These are phyloP conservation scores for Apocheima hispidaria DNA, from an alignment of 2,888 invertebrate species.

Conservation along the genomic window DNA sequence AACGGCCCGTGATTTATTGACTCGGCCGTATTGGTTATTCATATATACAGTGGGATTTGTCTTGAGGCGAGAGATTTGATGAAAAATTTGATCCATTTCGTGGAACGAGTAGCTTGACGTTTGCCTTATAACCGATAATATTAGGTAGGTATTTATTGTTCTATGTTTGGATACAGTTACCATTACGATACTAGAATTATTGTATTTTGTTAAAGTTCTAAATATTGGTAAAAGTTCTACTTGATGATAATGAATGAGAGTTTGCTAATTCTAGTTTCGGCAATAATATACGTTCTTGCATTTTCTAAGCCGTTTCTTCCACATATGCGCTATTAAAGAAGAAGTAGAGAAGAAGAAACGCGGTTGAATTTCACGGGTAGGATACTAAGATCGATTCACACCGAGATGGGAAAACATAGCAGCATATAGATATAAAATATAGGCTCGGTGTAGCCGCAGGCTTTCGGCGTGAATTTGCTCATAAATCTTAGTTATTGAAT, in stretches of 20 bases:
- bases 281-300: too few species aligned
- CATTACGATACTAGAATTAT: too few species aligned
- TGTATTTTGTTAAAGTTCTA: neutral
- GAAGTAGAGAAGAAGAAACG: too few species aligned
- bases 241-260: neutral
- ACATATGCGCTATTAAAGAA: neutral
- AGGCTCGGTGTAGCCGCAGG: too few species aligned
- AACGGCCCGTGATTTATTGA: conserved; percentile 40
- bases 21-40: conserved; percentile 29
- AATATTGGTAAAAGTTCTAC: neutral
- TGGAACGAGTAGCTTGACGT: neutral
- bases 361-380: too few species aligned
- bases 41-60: conserved; percentile 29
- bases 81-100: conserved; percentile 10
- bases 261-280: neutral
- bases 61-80: conserved; percentile 6
- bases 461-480: too few species aligned
- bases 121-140: neutral
- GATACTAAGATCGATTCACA: too few species aligned
- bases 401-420: too few species aligned
- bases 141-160: too few species aligned
- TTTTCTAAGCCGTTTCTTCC: neutral
- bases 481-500: too few species aligned
- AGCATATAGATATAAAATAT: too few species aligned
- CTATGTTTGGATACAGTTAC: too few species aligned